Percentiles rank a stretch among this genome's conserved stretches.
These are phyloP conservation scores for Dynastes tityus DNA, from an alignment of 2,888 invertebrate species.

Conservation along the genomic window DNA sequence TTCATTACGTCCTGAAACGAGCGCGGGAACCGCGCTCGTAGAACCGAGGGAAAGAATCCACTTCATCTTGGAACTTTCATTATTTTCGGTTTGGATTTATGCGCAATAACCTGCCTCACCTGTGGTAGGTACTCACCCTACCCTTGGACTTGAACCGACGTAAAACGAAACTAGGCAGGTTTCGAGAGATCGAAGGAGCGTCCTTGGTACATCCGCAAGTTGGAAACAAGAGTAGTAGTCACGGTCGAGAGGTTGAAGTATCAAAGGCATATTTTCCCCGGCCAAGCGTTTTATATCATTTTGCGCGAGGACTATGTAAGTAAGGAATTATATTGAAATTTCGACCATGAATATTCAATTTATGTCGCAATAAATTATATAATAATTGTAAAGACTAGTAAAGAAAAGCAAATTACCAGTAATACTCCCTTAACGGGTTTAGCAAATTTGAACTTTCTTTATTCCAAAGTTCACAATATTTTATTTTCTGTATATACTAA, in stretches of 20 bases:
- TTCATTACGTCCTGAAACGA: constrained; percentile 46
- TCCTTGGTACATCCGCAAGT: not conserved
- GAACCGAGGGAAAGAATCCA: constrained; percentile 46
- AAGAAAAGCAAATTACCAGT: too few species aligned
- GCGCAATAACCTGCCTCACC: constrained; percentile 56
- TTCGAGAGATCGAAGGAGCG: not conserved
- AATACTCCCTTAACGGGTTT: too few species aligned
- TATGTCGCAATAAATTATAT: not conserved
- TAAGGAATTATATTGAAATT: constrained; percentile 27
- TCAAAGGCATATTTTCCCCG: constrained; percentile 13
- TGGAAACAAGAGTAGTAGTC: constrained; percentile 25
- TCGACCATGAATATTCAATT: constrained; percentile 32
- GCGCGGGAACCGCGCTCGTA: constrained; percentile 2
- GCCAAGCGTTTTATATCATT: constrained; percentile 22
- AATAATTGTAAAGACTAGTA: too few species aligned
- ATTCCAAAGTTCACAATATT: too few species aligned
- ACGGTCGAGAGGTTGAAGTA: constrained; percentile 32
- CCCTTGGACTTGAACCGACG: not conserved
- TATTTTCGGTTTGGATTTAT: constrained; percentile 55
- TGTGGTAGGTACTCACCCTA: constrained; percentile 36
- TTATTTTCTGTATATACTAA: too few species aligned
- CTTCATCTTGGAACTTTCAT: constrained; percentile 57
- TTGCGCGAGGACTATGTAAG: not conserved
- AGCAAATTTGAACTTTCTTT: too few species aligned
- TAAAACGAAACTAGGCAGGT: not conserved